Evolutionary conservation across 2,888 invertebrate genomes (phyloP).

Genomic region (Andricus quercusramuli): DNA sequence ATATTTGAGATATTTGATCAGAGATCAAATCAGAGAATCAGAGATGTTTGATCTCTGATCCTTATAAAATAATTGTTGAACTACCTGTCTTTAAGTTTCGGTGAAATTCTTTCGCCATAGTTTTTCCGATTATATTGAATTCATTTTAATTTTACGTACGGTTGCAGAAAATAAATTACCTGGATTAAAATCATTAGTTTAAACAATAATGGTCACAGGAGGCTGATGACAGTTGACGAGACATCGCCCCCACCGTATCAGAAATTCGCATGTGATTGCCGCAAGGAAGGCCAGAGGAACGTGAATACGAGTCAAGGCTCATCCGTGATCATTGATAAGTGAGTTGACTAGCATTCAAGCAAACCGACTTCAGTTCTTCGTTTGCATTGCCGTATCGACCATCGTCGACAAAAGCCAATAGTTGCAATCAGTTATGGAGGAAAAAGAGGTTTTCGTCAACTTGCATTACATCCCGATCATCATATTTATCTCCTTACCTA

Average conservation of each 20-base stretch:
- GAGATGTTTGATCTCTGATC: too few relatives aligned
- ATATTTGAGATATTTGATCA: too few relatives aligned
- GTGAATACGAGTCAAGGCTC: constrained; percentile 44
- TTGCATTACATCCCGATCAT: constrained; percentile 69
- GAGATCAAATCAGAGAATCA: too few relatives aligned
- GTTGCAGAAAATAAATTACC: background rate
- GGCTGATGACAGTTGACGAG: constrained; percentile 35
- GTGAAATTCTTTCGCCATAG: background rate
- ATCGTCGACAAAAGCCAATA: background rate
- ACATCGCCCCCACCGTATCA: constrained; percentile 5
- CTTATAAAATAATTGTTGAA: too few relatives aligned
- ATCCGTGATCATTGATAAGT: constrained; percentile 17
- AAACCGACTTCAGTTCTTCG: constrained; percentile 15
- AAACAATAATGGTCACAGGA: constrained; percentile 12
- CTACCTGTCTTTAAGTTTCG: background rate
- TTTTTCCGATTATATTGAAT: background rate
- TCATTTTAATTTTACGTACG: background rate
- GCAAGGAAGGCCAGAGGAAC: constrained; percentile 52
- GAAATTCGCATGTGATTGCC: constrained; percentile 31
- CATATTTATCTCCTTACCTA: constrained; percentile 65
- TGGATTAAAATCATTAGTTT: background rate
- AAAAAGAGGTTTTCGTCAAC: constrained; percentile 61
- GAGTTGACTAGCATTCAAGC: background rate
- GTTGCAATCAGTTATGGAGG: constrained; percentile 62
- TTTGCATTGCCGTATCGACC: constrained; percentile 3